phyloP scores from a whole-genome alignment of 2,888 invertebrate genomes.

The Orthonevra nobilis region DNA sequence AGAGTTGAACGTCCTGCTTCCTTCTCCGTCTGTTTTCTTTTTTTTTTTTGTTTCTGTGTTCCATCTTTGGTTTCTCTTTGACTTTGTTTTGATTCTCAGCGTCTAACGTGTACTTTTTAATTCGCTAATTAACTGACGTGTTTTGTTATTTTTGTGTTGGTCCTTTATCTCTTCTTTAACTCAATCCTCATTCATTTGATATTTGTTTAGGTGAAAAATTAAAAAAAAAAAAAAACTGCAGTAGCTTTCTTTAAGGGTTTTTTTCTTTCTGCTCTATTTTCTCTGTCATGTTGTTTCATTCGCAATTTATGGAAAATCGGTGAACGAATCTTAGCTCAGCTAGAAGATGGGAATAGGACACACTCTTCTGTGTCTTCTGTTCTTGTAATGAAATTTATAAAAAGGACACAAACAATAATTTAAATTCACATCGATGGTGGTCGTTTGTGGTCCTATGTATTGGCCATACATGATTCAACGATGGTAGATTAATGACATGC shows the following conservation, averaged over 20 bases:
- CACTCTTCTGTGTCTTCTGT: no score
- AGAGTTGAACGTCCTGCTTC: constrained; percentile 31
- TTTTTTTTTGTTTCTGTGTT: not conserved
- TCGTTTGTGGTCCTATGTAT: constrained; percentile 9
- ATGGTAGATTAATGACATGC: constrained; percentile 52
- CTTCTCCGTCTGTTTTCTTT: not conserved
- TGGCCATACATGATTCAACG: constrained; percentile 34
- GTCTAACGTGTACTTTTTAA: constrained; percentile 8
- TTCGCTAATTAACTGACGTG: constrained; percentile 33
- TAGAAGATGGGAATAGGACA: no score
- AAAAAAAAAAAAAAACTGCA: not conserved
- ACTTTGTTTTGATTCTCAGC: constrained; percentile 16
- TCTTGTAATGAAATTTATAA: constrained; percentile 31
- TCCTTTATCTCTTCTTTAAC: not conserved
- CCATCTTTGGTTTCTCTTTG: constrained; percentile 1
- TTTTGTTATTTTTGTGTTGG: not conserved
- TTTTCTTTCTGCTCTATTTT: constrained; percentile 13
- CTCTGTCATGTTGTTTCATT: constrained; percentile 11
- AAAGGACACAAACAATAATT: constrained; percentile 19
- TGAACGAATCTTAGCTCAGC: constrained; percentile 10
- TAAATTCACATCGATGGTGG: no score
- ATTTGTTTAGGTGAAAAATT: not conserved
- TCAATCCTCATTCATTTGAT: constrained; percentile 2
- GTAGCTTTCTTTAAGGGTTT: no score
- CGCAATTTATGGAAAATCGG: constrained; percentile 60